Conservation (phyloP, 2,888 invertebrate genomes). For the Eutolmus rufibarbis region DNA sequence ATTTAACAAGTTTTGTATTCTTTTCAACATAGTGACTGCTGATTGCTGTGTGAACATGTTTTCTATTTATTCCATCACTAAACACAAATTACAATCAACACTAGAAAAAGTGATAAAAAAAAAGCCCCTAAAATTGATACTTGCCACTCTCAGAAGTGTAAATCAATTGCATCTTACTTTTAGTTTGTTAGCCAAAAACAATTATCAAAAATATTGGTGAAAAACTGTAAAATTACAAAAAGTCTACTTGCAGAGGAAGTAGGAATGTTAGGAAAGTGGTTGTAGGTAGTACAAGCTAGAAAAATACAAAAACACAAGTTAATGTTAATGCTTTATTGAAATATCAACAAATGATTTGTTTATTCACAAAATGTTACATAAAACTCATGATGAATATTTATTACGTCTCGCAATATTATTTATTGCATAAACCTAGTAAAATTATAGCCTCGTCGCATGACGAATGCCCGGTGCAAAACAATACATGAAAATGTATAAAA, state of each 20-base stretch:
- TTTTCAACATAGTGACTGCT: no score
- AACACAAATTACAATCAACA: neutral
- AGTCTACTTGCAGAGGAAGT: neutral
- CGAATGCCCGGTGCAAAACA: neutral
- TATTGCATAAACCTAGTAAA: neutral
- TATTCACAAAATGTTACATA: constrained; percentile 26
- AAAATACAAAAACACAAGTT: constrained; percentile 28
- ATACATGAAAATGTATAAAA: constrained; percentile 49
- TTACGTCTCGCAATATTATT: neutral
- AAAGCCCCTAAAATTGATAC: neutral
- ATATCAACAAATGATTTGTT: constrained; percentile 14
- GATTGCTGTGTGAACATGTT: no score
- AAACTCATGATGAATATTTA: neutral
- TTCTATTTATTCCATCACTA: neutral
- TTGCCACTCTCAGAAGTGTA: neutral
- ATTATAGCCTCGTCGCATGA: neutral
- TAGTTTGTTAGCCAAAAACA: neutral
- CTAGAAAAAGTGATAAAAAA: neutral
- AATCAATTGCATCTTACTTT: neutral
- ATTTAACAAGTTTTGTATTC: no score
- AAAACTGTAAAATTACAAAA: neutral
- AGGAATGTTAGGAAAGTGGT: constrained; percentile 14
- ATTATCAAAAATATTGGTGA: neutral
- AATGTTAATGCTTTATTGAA: constrained; percentile 37
- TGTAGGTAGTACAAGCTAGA: neutral